These are phyloP conservation scores for Hymenopus coronatus DNA, from an alignment of 2,888 invertebrate genomes.

Conservation along the genomic window DNA sequence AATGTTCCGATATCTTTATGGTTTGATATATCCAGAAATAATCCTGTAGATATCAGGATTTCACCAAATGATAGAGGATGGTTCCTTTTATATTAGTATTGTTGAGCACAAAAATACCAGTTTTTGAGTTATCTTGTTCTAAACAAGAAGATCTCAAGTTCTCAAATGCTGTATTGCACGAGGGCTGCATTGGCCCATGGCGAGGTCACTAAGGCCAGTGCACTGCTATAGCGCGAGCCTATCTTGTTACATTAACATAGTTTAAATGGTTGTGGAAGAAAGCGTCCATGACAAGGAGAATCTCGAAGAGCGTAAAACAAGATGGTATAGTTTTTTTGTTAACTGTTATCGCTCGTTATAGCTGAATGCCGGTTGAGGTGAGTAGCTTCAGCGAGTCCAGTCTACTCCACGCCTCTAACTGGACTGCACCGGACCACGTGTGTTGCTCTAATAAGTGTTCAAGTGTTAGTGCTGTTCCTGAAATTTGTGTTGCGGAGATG, in stretches of 20 bases:
- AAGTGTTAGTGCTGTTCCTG: background rate
- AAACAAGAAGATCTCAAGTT: no score
- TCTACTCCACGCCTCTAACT: background rate
- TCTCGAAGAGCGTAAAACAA: background rate
- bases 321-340: background rate
- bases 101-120: no score
- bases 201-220: background rate
- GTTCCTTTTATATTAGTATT: no score
- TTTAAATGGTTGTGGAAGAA: background rate
- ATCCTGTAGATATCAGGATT: no score
- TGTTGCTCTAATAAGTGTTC: background rate
- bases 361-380: background rate
- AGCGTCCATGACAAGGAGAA: background rate
- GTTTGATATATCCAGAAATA: no score
- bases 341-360: background rate
- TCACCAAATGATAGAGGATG: no score
- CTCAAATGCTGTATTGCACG: no score
- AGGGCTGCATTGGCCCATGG: background rate
- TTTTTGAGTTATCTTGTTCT: no score
- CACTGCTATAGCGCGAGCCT: background rate
- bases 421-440: background rate
- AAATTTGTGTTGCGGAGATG: background rate
- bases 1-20: no score
- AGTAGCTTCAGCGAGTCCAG: background rate
- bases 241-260: background rate